Percentiles rank a stretch among this genome's conserved stretches.
phyloP scores from a whole-genome alignment of 2,113 vertebrate genomes.

The Muntiacus reevesi region DNA sequence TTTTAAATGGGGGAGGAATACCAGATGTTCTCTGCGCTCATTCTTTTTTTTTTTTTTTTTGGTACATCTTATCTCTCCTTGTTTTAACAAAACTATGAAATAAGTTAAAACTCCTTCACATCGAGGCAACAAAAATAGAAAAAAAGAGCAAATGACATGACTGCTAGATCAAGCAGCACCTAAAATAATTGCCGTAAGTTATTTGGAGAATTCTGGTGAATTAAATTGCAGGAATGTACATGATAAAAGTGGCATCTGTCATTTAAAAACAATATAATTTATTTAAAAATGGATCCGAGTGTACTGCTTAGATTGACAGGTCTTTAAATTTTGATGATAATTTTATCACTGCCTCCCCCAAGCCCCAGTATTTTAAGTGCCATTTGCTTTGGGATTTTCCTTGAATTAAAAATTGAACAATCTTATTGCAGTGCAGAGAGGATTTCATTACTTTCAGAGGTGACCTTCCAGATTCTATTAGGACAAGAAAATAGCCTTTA shows the following conservation, averaged over 20 bases:
- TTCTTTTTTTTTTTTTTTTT: constrained; percentile 3
- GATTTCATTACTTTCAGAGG: constrained; percentile 73
- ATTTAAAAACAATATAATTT: constrained; percentile 64
- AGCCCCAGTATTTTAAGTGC: constrained; percentile 59
- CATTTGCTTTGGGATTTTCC: constrained; percentile 70
- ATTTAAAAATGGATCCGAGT: constrained; percentile 41
- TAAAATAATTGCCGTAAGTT: constrained; percentile 54
- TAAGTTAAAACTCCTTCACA: constrained; percentile 50
- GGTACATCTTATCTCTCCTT: constrained; percentile 50
- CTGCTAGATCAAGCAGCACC: constrained; percentile 38
- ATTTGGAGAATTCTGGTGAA: constrained; percentile 55
- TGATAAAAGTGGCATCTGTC: constrained; percentile 57
- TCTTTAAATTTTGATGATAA: constrained; percentile 67
- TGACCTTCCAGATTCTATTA: constrained; percentile 75
- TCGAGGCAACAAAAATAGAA: constrained; percentile 39
- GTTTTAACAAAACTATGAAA: constrained; percentile 42
- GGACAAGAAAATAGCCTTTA: constrained; percentile 66
- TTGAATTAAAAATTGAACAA: constrained; percentile 75
- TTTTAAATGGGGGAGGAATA: neutral
- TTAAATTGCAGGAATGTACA: constrained; percentile 17
- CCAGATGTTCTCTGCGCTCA: constrained; percentile 40
- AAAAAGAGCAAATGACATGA: neutral
- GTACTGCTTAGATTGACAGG: constrained; percentile 57
- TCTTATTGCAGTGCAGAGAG: constrained; percentile 63
- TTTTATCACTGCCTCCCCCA: constrained; percentile 61